A percentile compares a stretch with the other conserved stretches of the same genome.
Evolutionary conservation across 2,797 vertebrate genomes (phyloP).

Genomic region (Chromobotia macracanthus): DNA sequence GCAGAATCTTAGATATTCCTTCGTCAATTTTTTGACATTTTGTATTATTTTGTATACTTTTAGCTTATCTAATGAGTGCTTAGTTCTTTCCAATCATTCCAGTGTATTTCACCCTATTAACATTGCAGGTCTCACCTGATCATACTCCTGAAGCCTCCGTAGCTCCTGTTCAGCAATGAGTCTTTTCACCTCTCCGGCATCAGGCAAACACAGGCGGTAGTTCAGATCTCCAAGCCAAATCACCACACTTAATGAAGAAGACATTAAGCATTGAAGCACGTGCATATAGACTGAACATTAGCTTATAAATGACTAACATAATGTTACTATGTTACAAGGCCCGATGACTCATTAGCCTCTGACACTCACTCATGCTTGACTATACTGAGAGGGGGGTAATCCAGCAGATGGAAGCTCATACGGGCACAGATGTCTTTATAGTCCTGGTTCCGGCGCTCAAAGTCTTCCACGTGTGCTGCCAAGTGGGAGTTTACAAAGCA

Average conservation of each 20-base stretch:
- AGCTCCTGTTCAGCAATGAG: conserved; percentile 85
- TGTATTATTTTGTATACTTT: no score
- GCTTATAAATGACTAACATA: neutral
- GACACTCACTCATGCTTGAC: conserved; percentile 95
- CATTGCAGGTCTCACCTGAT: conserved; percentile 82
- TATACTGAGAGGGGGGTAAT: conserved; percentile 85
- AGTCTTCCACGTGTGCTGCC: conserved; percentile 94
- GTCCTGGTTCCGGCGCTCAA: conserved; percentile 96
- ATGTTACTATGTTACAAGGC: neutral
- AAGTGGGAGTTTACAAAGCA: conserved; percentile 96
- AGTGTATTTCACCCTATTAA: conserved; percentile 13
- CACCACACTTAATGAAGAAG: conserved; percentile 80
- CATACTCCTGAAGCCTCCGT: conserved; percentile 83
- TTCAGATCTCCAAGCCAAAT: conserved; percentile 98
- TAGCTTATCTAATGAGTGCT: no score
- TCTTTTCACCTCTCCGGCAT: conserved; percentile 87
- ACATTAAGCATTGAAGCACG: conserved; percentile 16
- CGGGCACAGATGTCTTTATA: conserved; percentile 98
- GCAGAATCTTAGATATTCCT: no score
- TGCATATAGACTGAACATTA: neutral
- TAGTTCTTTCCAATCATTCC: neutral
- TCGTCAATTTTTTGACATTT: no score
- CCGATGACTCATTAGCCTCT: neutral
- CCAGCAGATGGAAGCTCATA: conserved; percentile 87
- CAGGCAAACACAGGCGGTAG: conserved; percentile 89